Evolutionary conservation across 2,797 vertebrate genomes (phyloP), one percentile per base, ranked within the genome.

Genomic region (Acropternis orthonyx): DNA sequence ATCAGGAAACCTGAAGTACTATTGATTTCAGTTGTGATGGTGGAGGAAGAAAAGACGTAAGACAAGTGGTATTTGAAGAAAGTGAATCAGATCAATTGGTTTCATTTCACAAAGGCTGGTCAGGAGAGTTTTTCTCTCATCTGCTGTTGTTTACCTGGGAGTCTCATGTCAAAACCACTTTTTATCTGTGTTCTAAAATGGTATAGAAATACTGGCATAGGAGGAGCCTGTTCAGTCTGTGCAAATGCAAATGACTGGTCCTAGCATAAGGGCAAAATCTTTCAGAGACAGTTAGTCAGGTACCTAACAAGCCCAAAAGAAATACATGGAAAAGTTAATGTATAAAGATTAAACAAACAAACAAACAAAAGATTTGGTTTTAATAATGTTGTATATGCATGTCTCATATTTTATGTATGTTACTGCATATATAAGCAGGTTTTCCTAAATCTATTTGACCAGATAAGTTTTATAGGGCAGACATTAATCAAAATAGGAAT

Each of bases 41-140:
- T 73, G 39, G 22, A 59, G 36, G 16, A 84, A 88, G 75, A 62
- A 67, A 77, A 77, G 52, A 69, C 43, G 19, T 69, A 61, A 84
- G 34, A 66, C 34, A 89, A 90, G 66, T 82, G 34, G 26, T 69
- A 66, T 62, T 82, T 90, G 71, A 85, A 88, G 41, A 44, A 88
- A 71, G 24, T 22, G 43, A 66, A 56, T 88, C 46, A 65, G 61
- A 92, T 89, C 67, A 73, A 73, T 90, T 41, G 15, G 39, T 90
- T 59, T 54, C 66, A 46, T 65, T 89, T 77, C 27, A 13, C 39
- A 61, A 44, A 59, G 34, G 23, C 34, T 61, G 52, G 52, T 32
- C 32, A 43, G 12, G 27, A 48, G 46, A 61, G 74, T 32, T 85
- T 90, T 78, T 54, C 46, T 78, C 46, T 12, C 2, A 54, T 54